These are phyloP conservation scores for Heliconius hewitsoni DNA, from an alignment of 1,140 invertebrate genomes.

Conservation along the genomic window DNA sequence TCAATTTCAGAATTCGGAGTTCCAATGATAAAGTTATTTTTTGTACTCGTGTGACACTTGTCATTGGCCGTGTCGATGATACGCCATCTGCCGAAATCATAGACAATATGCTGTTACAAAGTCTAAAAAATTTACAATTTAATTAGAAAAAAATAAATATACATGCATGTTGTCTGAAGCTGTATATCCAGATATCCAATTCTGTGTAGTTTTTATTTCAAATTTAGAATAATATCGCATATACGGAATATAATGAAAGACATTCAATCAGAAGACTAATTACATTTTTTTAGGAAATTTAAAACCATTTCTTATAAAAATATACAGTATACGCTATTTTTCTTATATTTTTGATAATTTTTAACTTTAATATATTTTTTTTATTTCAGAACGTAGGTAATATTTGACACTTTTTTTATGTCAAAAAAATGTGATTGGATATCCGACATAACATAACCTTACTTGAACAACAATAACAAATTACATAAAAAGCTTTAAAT, in stretches of 20 bases:
- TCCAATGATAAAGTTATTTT: conserved; percentile 4
- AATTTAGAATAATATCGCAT: neutral
- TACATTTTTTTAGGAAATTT: too few species aligned
- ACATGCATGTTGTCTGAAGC: neutral
- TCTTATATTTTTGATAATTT: neutral
- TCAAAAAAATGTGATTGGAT: conserved; percentile 34
- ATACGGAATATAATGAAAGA: too few species aligned
- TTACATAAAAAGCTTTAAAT: neutral
- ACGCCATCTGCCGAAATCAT: conserved; percentile 5
- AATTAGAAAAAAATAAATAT: too few species aligned
- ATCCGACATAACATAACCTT: conserved; percentile 18
- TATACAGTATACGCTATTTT: neutral
- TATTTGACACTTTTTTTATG: neutral
- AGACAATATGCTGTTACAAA: neutral
- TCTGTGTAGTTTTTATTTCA: neutral
- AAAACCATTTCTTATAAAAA: neutral
- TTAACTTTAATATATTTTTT: neutral
- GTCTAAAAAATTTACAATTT: neutral
- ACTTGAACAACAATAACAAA: conserved; percentile 8
- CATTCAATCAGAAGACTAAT: neutral
- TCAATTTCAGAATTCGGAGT: neutral
- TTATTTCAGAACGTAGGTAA: neutral
- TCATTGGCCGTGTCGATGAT: conserved; percentile 12
- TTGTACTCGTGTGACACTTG: conserved; percentile 3
- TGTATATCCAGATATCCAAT: neutral